Percentiles rank a stretch among this genome's conserved stretches.
Conservation (phyloP, 2,113 vertebrate genomes). For the Puffinus mauretanicus region DNA sequence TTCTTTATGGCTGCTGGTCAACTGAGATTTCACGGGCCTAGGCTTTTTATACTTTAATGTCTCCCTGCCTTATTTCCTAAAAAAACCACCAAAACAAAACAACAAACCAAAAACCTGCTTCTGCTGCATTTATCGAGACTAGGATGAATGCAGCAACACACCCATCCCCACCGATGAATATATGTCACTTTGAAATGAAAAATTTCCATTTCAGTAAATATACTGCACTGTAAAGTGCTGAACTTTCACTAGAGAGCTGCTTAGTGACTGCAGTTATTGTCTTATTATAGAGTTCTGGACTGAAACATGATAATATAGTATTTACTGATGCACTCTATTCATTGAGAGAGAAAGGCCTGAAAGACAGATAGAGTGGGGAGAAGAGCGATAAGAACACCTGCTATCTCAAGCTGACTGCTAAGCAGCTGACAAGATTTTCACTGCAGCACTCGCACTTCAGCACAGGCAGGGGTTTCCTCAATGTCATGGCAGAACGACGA, state of each 20-base stretch:
- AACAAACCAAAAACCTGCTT: not conserved
- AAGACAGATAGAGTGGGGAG: not conserved
- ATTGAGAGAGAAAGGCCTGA: not conserved
- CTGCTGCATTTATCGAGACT: not conserved
- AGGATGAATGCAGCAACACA: not conserved
- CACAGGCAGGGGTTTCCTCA: not conserved
- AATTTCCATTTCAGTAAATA: conserved; percentile 29
- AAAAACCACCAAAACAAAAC: not conserved
- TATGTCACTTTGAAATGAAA: not conserved
- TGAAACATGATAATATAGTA: fast-evolving
- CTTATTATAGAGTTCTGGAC: not conserved
- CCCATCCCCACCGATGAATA: not conserved
- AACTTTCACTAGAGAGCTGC: not conserved
- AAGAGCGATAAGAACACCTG: not conserved
- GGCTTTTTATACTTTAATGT: not conserved
- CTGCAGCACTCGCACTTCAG: not conserved
- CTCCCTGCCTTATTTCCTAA: not conserved
- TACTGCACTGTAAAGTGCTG: not conserved
- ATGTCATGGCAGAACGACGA: not conserved
- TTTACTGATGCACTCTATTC: not conserved
- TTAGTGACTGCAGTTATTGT: not conserved
- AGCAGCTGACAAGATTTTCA: not conserved
- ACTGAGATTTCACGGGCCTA: not conserved
- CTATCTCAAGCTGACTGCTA: not conserved
- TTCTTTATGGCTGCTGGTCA: not conserved